Evolutionary conservation across 1,140 invertebrate genomes (phyloP).

Genomic region (Trinorchestia longiramus): DNA sequence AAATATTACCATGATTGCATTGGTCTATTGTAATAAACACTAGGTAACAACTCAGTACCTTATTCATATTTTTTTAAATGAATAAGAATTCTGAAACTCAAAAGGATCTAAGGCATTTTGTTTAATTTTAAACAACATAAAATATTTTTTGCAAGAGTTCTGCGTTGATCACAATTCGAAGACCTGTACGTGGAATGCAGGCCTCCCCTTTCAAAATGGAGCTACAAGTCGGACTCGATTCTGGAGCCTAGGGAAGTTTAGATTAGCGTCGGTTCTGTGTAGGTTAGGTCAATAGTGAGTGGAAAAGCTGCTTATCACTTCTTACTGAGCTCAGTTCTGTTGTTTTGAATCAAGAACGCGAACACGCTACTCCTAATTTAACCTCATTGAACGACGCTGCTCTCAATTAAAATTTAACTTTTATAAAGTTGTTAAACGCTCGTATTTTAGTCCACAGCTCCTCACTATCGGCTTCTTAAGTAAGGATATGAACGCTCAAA

Average conservation of each 20-base stretch:
- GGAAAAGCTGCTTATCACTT: no score
- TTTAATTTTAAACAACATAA: no score
- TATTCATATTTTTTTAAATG: no score
- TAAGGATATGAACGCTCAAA: background rate
- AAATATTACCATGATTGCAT: no score
- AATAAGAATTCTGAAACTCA: no score
- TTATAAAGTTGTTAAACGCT: background rate
- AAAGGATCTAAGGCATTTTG: no score
- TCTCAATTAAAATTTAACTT: background rate
- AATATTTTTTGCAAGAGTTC: no score
- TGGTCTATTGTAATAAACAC: no score
- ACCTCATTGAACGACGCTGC: background rate
- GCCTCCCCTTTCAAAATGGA: background rate
- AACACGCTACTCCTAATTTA: background rate
- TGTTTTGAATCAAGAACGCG: no score
- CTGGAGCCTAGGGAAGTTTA: background rate
- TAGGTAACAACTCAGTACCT: no score
- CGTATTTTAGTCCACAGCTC: background rate
- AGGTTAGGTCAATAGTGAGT: background rate
- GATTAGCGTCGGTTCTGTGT: background rate
- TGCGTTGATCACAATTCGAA: no score
- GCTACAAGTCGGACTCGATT: background rate
- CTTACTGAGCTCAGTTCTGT: no score
- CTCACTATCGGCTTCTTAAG: background rate
- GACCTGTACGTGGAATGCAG: background rate